Percentiles rank a stretch among this genome's conserved stretches.
phyloP scores from a whole-genome alignment of 2,113 vertebrate species.

The Osmerus eperlanus region DNA sequence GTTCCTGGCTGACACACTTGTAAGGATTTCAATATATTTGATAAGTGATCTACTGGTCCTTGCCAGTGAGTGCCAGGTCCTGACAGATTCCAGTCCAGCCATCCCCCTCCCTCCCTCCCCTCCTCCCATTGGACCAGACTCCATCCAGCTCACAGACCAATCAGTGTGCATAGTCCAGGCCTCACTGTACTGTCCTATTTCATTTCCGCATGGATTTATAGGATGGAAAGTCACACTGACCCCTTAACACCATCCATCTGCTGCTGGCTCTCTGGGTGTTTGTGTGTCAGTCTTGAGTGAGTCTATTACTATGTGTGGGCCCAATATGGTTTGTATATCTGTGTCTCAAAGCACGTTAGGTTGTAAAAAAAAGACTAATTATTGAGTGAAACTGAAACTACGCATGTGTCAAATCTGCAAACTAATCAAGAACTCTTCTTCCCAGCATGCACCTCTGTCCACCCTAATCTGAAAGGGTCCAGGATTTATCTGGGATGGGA shows the following conservation, averaged over 20 bases:
- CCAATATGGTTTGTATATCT: not conserved
- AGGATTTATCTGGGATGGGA: constrained; percentile 9
- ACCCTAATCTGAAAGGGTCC: not conserved
- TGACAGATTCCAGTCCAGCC: constrained; percentile 43
- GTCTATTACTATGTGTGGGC: not conserved
- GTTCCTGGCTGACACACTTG: constrained; percentile 29
- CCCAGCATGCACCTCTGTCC: not conserved
- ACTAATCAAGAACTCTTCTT: not conserved
- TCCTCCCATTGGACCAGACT: constrained; percentile 31
- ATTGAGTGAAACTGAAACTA: no score
- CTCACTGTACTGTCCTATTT: constrained; percentile 28
- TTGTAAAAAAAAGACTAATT: no score
- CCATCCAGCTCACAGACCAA: constrained; percentile 26
- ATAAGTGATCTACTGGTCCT: constrained; percentile 55
- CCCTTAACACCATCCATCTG: constrained; percentile 16
- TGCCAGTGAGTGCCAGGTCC: constrained; percentile 41
- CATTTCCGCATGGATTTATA: constrained; percentile 44
- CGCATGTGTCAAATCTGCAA: no score
- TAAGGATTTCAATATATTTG: constrained; percentile 54
- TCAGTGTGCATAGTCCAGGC: constrained; percentile 13
- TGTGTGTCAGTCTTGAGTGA: constrained; percentile 1
- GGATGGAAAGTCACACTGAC: constrained; percentile 31
- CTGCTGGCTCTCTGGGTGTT: constrained; percentile 1
- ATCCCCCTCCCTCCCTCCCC: constrained; percentile 22
- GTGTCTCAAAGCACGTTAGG: not conserved